Base-by-base conservation (phyloP, 2,113 vertebrate species). In the Brienomyrus brachyistius region DNA sequence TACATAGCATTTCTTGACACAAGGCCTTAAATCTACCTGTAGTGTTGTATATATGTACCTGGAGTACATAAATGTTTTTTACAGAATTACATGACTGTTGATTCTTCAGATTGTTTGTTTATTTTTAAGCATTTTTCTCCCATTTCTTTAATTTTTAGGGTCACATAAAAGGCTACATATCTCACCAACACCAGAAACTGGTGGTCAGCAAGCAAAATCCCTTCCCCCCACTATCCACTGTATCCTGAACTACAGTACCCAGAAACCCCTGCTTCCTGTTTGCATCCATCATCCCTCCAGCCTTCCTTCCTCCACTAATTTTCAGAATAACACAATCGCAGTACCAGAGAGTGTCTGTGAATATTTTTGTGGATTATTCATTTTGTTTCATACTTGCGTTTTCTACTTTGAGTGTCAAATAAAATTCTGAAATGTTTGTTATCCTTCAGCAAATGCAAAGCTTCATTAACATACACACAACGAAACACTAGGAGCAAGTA, bases 131-230 rank as follows among this genome's bases (percentile, higher is more conserved):
- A 62, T n/a, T 11, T 13, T 31, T 23, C 19, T 54, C 52, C 21
- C 89, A 7, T 88, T 74, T 11, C 17, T 91, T 21, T 91, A 43
- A 86, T 62, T 84, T 52, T 83, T 94, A 99, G 98, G 98, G 98
- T 91, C 98, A 99, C 93, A 99, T 99, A 91, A 99, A 99, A 94
- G 98, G 98, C 83, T 99, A 99, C 92, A 99, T 99, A 92, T 99
- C 98, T 27, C 97, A 99, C 87, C 98, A 99, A 93, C 98, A 99
- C 92, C 98, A 99, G 94, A 99, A 99, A 91, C 96, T 99, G 10
- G 98, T 99, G 1, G 98, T 99, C 94, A 99, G 98, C 92, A 99
- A 99, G 94, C 98, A 99, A 92, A 99, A 99, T 84, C 98, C 98
- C 0, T 99, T 99, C 92, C 98, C 98, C 59, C 94, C 97, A 0